These are phyloP conservation scores for Typhlichthys subterraneus DNA, from an alignment of 2,797 vertebrate genomes.

Conservation along the genomic window DNA sequence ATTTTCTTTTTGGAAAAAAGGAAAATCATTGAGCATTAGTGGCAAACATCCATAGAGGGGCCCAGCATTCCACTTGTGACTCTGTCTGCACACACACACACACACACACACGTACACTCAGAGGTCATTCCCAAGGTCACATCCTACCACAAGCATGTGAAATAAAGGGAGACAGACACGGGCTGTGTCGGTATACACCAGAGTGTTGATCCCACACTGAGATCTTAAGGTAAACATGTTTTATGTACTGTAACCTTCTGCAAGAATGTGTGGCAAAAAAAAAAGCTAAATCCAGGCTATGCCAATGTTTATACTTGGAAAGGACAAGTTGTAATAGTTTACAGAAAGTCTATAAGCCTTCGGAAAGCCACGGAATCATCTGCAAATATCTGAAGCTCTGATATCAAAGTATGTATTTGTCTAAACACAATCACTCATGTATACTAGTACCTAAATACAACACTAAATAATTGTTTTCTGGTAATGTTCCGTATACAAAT, in stretches of 20 bases:
- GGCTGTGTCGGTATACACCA: not conserved
- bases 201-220: conserved; percentile 1
- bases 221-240: conserved; percentile 14
- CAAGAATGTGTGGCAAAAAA: no score
- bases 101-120: conserved; percentile 27
- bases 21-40: conserved; percentile 21
- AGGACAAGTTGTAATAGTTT: not conserved
- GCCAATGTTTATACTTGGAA: not conserved
- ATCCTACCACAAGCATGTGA: conserved; percentile 39
- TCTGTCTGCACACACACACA: conserved; percentile 11
- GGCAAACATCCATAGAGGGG: conserved; percentile 53
- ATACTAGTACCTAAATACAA: no score
- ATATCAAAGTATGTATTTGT: not conserved
- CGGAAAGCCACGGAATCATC: conserved; percentile 11
- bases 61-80: conserved; percentile 68
- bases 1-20: not conserved
- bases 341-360: not conserved
- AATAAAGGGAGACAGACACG: conserved; percentile 25
- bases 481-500: no score
- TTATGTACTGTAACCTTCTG: no score
- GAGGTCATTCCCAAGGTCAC: conserved; percentile 47
- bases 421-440: not conserved
- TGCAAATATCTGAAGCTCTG: conserved; percentile 8
- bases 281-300: not conserved
- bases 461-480: no score